Evolutionary conservation across 2,888 invertebrate species (phyloP).

Genomic region (Caenorhabditis sp.): DNA sequence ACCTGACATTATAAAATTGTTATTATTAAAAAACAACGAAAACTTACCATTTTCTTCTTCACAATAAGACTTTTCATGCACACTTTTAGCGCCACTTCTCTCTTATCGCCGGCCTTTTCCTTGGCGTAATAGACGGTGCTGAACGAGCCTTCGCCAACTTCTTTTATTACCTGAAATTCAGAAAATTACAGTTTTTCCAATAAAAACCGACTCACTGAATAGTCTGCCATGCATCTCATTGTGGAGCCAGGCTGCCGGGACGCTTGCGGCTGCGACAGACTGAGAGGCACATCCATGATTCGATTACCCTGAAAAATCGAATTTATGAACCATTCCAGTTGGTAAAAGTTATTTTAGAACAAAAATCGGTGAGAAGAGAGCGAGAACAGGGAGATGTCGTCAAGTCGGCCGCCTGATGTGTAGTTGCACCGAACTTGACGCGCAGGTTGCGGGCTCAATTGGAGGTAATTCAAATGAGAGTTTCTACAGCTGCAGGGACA

Average conservation of each 20-base stretch:
- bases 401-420: slow-evolving; percentile 1
- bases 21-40: too few relatives aligned
- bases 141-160: slow-evolving; percentile 67
- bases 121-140: slow-evolving; percentile 60
- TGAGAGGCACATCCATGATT: slow-evolving; percentile 49
- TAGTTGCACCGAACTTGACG: not conserved
- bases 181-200: not conserved
- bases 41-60: slow-evolving; percentile 87
- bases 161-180: slow-evolving; percentile 55
- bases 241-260: not conserved
- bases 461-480: too few relatives aligned
- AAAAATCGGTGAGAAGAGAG: too few relatives aligned
- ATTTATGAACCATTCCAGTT: not conserved
- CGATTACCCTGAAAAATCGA: not conserved
- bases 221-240: slow-evolving; percentile 53
- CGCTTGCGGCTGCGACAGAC: slow-evolving; percentile 22
- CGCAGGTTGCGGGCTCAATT: too few relatives aligned
- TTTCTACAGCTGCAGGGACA: too few relatives aligned
- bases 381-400: slow-evolving; percentile 7
- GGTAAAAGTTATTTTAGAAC: too few relatives aligned
- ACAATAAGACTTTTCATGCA: slow-evolving; percentile 94
- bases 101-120: slow-evolving; percentile 40
- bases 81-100: slow-evolving; percentile 89
- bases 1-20: slow-evolving; percentile 39
- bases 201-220: slow-evolving; percentile 16